Percentiles rank a stretch among this genome's conserved stretches.
Conservation (phyloP, 2,888 invertebrate genomes). For the Pimpla rufipes region DNA sequence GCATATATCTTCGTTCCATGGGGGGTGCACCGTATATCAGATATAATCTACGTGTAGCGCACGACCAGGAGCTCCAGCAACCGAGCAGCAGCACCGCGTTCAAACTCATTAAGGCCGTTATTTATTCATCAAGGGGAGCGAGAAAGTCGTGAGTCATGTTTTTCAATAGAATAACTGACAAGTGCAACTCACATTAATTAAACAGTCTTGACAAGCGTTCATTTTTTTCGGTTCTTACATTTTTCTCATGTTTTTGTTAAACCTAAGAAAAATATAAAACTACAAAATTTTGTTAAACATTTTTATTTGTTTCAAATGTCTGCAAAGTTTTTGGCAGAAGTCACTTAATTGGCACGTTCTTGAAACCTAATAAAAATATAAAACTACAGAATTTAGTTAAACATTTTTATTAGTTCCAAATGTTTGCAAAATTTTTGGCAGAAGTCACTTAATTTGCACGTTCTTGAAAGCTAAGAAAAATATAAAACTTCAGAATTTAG, state of each 20-base stretch:
- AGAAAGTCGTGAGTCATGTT: conserved; percentile 2
- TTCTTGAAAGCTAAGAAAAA: too few relatives aligned
- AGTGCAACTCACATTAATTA: neutral
- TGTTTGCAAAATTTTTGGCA: too few relatives aligned
- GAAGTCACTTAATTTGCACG: too few relatives aligned
- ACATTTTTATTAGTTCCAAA: too few relatives aligned
- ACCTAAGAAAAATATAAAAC: too few relatives aligned
- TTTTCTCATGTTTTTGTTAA: neutral
- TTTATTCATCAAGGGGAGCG: conserved; percentile 8
- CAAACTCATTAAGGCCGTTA: conserved; percentile 5
- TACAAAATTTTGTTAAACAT: too few relatives aligned
- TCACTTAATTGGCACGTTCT: too few relatives aligned
- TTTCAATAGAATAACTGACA: conserved; percentile 8
- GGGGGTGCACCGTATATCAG: conserved; percentile 3
- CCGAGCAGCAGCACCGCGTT: neutral
- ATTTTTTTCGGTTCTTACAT: neutral
- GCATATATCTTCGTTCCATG: conserved; percentile 1
- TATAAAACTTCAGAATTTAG: too few relatives aligned
- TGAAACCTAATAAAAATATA: too few relatives aligned
- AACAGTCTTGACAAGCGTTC: neutral
- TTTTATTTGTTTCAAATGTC: too few relatives aligned
- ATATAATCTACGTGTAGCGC: conserved; percentile 1
- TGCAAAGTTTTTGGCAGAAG: too few relatives aligned
- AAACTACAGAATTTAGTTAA: too few relatives aligned
- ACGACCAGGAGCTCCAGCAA: neutral